Evolutionary conservation across 2,797 vertebrate genomes (phyloP).

Genomic region (Pseudochirops cupreus): DNA sequence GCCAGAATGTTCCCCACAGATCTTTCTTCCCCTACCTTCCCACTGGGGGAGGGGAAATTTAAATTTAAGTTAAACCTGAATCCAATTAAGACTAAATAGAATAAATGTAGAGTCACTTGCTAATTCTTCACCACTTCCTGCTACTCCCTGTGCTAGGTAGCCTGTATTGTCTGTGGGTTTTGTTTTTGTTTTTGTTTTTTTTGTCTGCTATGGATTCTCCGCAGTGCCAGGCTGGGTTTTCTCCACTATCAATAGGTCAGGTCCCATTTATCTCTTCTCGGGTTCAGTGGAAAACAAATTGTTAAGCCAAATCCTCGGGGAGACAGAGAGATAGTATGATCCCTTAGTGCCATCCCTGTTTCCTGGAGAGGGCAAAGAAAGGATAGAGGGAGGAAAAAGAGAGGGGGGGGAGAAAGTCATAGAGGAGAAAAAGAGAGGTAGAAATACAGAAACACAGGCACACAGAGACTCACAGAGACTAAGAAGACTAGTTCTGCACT

Average conservation of each 20-base stretch:
- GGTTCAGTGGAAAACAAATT: background rate
- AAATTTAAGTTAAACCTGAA: background rate
- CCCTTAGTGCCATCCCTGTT: background rate
- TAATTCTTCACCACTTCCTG: background rate
- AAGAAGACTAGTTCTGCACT: background rate
- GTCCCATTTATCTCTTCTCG: background rate
- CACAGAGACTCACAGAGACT: background rate
- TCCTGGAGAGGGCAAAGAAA: background rate
- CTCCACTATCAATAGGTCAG: background rate
- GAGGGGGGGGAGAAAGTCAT: background rate
- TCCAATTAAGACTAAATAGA: background rate
- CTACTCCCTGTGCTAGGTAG: fast-evolving
- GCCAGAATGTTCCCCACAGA: background rate
- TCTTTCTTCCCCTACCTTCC: background rate
- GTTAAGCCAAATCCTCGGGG: background rate
- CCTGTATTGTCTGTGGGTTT: background rate
- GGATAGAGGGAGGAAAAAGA: background rate
- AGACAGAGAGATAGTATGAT: background rate
- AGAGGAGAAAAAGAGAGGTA: background rate
- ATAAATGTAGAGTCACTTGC: background rate
- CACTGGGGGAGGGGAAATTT: background rate
- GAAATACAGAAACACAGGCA: background rate
- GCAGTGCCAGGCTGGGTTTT: background rate
- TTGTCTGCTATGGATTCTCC: background rate
- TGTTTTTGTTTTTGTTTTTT: no score